Percentiles rank a stretch among this genome's conserved stretches.
Conservation (phyloP, 2,797 vertebrate genomes). For the Odontamblyopus rebecca region DNA sequence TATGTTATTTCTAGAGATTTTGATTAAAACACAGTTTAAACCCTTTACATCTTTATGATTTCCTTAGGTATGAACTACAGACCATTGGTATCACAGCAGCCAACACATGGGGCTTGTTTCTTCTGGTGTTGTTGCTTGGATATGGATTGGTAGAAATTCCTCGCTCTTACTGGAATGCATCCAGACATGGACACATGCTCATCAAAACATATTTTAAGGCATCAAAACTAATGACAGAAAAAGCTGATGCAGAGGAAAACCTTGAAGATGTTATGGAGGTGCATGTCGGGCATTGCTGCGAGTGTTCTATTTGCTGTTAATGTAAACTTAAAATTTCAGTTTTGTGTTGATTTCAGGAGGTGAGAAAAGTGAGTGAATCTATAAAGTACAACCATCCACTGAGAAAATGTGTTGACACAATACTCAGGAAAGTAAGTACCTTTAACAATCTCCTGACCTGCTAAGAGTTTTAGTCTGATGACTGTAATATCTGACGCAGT, state of each 20-base stretch:
- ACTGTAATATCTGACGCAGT: constrained; percentile 69
- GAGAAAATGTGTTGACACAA: constrained; percentile 93
- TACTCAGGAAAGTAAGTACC: constrained; percentile 88
- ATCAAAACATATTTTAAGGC: constrained; percentile 98
- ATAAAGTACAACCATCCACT: constrained; percentile 96
- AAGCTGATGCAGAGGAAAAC: constrained; percentile 94
- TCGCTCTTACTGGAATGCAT: constrained; percentile 93
- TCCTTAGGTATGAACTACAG: constrained; percentile 87
- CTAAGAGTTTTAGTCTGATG: neutral
- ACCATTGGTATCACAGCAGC: constrained; percentile 96
- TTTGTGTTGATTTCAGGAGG: constrained; percentile 79
- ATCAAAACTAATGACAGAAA: constrained; percentile 96
- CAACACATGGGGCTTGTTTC: constrained; percentile 97
- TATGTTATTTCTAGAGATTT: neutral
- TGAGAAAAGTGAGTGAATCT: constrained; percentile 92
- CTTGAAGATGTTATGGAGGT: constrained; percentile 98
- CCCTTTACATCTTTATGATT: neutral
- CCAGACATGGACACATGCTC: constrained; percentile 87
- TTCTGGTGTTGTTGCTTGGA: constrained; percentile 91
- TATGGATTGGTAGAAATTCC: constrained; percentile 97
- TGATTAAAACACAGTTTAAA: neutral
- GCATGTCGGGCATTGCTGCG: neutral
- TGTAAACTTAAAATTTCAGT: neutral
- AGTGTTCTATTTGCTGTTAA: neutral
- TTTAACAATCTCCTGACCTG: rapidly evolving